Evolutionary conservation across 2,113 vertebrate genomes (phyloP).

Genomic region (Bos taurus): DNA sequence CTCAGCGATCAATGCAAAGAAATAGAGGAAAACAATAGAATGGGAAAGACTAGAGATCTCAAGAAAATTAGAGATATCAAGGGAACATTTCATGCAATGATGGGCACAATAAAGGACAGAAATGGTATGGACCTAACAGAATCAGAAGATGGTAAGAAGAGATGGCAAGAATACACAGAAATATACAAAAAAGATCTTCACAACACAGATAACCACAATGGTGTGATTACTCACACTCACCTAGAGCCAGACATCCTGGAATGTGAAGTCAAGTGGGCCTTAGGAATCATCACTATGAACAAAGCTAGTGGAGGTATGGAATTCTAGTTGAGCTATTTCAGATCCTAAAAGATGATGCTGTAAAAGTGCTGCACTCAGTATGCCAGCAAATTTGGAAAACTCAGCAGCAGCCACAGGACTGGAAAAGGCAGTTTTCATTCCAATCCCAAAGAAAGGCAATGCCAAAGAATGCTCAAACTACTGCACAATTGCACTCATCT

Average conservation of each 20-base stretch:
- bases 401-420: background rate
- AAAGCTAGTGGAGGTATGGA: background rate
- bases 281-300: background rate
- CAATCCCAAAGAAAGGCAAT: background rate
- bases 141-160: background rate
- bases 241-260: background rate
- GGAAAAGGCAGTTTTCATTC: background rate
- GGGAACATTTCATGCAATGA: background rate
- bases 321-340: background rate
- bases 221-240: background rate
- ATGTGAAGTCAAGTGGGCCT: background rate
- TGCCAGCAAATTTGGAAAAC: background rate
- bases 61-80: background rate
- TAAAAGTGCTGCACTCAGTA: background rate
- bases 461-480: background rate
- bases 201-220: background rate
- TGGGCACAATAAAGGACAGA: background rate
- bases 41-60: background rate
- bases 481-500: background rate
- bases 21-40: background rate
- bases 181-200: background rate
- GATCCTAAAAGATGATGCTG: background rate
- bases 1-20: accelerated
- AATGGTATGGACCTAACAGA: background rate
- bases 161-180: background rate